Evolutionary conservation across 2,113 vertebrate genomes (phyloP).

Genomic region (Canis aureus): DNA sequence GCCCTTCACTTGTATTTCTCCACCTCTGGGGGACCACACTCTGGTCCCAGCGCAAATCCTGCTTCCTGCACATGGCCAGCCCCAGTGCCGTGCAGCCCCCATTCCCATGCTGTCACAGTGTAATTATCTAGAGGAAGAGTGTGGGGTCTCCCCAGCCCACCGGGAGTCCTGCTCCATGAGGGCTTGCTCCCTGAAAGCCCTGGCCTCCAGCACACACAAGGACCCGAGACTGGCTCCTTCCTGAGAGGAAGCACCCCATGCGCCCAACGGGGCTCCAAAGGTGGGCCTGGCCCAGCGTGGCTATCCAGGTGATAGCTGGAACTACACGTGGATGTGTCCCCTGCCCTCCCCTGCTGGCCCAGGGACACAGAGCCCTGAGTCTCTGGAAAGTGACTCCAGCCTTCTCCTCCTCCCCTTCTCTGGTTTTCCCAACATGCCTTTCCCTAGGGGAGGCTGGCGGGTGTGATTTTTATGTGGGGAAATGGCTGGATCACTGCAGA

Average conservation of each 20-base stretch:
- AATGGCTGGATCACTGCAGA: neutral
- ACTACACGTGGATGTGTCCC: neutral
- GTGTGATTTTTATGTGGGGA: neutral
- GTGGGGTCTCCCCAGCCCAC: too few relatives aligned
- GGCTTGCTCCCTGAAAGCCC: neutral
- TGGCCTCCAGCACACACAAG: neutral
- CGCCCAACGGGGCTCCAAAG: neutral
- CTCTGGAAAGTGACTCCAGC: neutral
- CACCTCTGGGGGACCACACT: neutral
- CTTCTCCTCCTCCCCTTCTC: neutral
- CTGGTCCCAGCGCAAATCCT: neutral
- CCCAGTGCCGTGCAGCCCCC: neutral
- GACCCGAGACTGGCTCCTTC: rapidly evolving
- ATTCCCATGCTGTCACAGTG: too few relatives aligned
- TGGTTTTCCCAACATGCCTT: neutral
- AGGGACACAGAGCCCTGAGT: neutral
- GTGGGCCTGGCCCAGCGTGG: too few relatives aligned
- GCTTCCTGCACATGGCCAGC: neutral
- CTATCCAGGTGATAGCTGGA: too few relatives aligned
- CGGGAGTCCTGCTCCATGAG: neutral
- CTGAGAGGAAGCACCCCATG: neutral
- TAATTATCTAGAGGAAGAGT: neutral
- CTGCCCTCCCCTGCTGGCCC: neutral
- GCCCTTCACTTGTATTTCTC: neutral
- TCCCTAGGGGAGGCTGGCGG: neutral